Percentiles rank a stretch among this genome's conserved stretches.
Evolutionary conservation across 2,113 vertebrate genomes (phyloP).

Genomic region (Oryzias curvinotus): DNA sequence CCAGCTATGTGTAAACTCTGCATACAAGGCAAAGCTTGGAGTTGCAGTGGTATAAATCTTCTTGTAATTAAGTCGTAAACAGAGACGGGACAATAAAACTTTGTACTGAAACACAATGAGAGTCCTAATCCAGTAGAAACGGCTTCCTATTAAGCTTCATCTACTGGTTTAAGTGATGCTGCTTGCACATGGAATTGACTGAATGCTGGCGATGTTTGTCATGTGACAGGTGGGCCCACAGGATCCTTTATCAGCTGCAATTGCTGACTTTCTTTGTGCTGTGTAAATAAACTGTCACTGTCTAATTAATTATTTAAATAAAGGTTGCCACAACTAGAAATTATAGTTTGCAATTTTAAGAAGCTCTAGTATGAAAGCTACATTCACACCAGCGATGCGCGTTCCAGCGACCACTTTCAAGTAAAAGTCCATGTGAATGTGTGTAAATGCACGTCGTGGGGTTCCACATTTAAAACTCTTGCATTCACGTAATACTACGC

Average conservation of each 20-base stretch:
- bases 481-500: too few relatives aligned
- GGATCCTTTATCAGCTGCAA: conserved; percentile 19
- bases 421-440: too few relatives aligned
- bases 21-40: conserved; percentile 47
- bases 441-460: too few relatives aligned
- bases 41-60: conserved; percentile 58
- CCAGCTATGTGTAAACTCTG: conserved; percentile 38
- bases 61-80: conserved; percentile 61
- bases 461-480: too few relatives aligned
- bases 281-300: background rate
- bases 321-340: background rate
- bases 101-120: conserved; percentile 26
- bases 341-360: background rate
- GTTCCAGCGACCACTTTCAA: too few relatives aligned
- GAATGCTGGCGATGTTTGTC: conserved; percentile 10
- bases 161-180: conserved; percentile 4
- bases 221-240: conserved; percentile 29
- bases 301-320: conserved; percentile 9
- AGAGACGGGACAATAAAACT: conserved; percentile 54
- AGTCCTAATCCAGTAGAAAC: conserved; percentile 25
- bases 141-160: background rate
- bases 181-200: conserved; percentile 21
- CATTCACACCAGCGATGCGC: too few relatives aligned
- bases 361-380: too few relatives aligned
- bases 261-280: conserved; percentile 45